A percentile compares a stretch with the other conserved stretches of the same genome.
These are phyloP conservation scores for Canis aureus DNA, from an alignment of 2,113 vertebrate genomes.

Conservation along the genomic window DNA sequence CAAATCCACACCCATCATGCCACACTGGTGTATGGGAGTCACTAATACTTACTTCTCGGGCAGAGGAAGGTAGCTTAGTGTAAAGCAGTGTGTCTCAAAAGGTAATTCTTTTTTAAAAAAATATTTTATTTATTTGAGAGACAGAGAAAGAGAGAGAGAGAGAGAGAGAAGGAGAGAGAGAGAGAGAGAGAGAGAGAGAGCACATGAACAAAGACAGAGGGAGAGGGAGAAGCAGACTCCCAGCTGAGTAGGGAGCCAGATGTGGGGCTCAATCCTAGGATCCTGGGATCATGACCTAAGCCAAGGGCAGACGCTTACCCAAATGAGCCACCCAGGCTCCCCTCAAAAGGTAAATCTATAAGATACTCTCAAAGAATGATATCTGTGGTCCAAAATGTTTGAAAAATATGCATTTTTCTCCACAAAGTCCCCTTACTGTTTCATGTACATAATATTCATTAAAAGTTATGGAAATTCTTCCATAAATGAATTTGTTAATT, in stretches of 20 bases:
- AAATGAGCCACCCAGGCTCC: too few species aligned
- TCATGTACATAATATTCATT: background rate
- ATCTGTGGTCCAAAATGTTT: background rate
- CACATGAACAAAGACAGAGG: too few species aligned
- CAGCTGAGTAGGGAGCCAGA: too few species aligned
- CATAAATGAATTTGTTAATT: background rate
- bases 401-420: conserved; percentile 25
- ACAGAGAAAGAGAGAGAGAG: too few species aligned
- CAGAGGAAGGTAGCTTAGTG: background rate
- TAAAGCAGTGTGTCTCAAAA: background rate
- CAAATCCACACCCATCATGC: background rate
- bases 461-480: background rate
- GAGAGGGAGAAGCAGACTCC: too few species aligned
- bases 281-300: too few species aligned
- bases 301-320: too few species aligned
- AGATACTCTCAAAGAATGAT: background rate
- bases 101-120: background rate
- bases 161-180: too few species aligned
- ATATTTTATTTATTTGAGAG: too few species aligned
- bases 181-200: too few species aligned
- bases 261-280: too few species aligned
- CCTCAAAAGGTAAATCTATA: background rate
- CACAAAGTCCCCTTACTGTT: background rate
- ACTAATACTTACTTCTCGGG: background rate
- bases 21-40: background rate